Evolutionary conservation across 2,888 invertebrate genomes (phyloP), one percentile per base, ranked within the genome.

Genomic region (Anoplius nigerrimus): DNA sequence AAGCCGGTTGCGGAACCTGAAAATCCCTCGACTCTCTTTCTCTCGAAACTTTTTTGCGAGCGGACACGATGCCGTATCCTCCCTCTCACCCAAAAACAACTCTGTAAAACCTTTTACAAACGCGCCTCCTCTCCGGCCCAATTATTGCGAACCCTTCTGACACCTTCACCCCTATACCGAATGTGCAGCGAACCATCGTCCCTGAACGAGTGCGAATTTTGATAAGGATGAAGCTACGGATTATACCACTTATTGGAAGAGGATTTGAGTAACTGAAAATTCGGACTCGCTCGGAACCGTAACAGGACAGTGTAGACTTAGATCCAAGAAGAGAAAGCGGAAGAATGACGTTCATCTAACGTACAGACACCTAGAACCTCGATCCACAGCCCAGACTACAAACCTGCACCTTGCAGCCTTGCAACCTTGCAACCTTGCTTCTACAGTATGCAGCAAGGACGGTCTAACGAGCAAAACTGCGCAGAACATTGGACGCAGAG

Each of bases 11-110:
- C 78, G 66, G 85, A 79, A 88, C 88, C 88, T 88, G 88, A 87
- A 88, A 87, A 83, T 48, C 81, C 87, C 87, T 87, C 82, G 78
- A 86, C 84, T 85, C 69, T 85, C 85, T 86, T 79, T 83, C 82
- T 84, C 83, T 83, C 73, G 77, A 69, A 75, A 72, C 62, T 13
- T 34, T 13, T 34, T 34, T 34, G 34, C 27, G 6, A 34, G 11
- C 34, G 4, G 34, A 6, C 34, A n/a, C n/a, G n/a, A n/a, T n/a
- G 34, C 34, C 34, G 8, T 34, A 4, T 24, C 8, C 34, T 13
- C 8, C 11, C 34, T 27, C 24, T 42, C 46, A 27, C 61, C 20
- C 64, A 27, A 61, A 15, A 18, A 15, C 16, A n/a, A n/a, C n/a
- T n/a, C n/a, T n/a, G n/a, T n/a, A n/a, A n/a, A n/a, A n/a, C n/a